Conservation (phyloP, 2,113 vertebrate species). For the Ochotona princeps region DNA sequence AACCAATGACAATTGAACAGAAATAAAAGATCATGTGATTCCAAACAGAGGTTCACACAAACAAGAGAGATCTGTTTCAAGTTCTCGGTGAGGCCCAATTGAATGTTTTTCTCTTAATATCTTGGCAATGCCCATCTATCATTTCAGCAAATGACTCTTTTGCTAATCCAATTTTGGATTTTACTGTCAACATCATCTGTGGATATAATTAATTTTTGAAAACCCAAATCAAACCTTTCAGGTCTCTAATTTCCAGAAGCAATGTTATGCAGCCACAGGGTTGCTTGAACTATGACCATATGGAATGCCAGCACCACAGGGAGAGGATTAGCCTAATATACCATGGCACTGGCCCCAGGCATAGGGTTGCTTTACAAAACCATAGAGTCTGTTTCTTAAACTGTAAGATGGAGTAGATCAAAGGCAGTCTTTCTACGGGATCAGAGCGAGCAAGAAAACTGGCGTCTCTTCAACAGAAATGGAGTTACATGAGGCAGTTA, state of each 20-base stretch:
- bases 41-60: background rate
- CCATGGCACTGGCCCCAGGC: too few relatives aligned
- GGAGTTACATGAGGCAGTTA: background rate
- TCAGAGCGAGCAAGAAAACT: background rate
- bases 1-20: background rate
- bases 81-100: background rate
- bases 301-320: too few relatives aligned
- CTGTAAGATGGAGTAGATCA: background rate
- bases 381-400: background rate
- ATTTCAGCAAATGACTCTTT: background rate
- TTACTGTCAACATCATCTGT: slow-evolving; percentile 1
- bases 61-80: background rate
- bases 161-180: background rate
- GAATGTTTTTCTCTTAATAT: background rate
- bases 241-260: background rate
- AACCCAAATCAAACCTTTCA: background rate
- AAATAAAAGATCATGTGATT: background rate
- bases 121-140: background rate
- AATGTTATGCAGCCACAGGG: background rate
- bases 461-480: background rate
- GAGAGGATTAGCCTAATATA: too few relatives aligned
- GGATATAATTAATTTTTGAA: background rate
- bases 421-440: background rate
- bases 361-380: background rate
- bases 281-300: background rate